Evolutionary conservation across 2,888 invertebrate genomes (phyloP).

Genomic region (Mesochorus sp.): DNA sequence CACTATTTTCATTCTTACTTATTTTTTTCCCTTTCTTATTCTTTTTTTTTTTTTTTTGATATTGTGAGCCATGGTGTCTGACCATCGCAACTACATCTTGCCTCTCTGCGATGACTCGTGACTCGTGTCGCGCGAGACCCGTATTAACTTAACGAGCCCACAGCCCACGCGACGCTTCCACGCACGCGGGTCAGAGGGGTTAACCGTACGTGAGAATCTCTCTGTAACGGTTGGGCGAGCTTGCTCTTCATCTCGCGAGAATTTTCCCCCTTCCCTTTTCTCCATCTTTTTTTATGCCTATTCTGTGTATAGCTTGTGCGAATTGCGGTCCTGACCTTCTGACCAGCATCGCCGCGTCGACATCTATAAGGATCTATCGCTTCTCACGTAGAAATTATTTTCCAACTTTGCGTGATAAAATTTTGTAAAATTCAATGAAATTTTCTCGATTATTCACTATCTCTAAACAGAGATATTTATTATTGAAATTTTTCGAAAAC

Average conservation of each 20-base stretch:
- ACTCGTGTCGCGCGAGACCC: conserved; percentile 65
- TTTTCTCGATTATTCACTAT: no score
- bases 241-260: conserved; percentile 23
- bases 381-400: no score
- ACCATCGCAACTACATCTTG: conserved; percentile 43
- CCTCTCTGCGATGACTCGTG: conserved; percentile 57
- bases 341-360: conserved; percentile 25
- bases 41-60: no score
- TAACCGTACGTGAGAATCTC: conserved; percentile 79
- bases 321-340: conserved; percentile 15
- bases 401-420: no score
- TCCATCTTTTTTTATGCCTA: neutral
- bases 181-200: conserved; percentile 73
- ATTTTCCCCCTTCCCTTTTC: no score
- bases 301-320: neutral
- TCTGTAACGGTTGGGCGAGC: conserved; percentile 33
- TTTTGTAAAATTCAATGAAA: no score
- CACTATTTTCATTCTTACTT: neutral
- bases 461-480: no score
- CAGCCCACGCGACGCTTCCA: conserved; percentile 78
- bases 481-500: no score
- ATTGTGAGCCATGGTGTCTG: conserved; percentile 45
- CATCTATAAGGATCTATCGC: no score
- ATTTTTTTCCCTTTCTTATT: conserved; percentile 49
- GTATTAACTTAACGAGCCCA: conserved; percentile 77